These are phyloP conservation scores for Lepeophtheirus salmonis DNA, from an alignment of 1,140 invertebrate genomes.

Conservation along the genomic window DNA sequence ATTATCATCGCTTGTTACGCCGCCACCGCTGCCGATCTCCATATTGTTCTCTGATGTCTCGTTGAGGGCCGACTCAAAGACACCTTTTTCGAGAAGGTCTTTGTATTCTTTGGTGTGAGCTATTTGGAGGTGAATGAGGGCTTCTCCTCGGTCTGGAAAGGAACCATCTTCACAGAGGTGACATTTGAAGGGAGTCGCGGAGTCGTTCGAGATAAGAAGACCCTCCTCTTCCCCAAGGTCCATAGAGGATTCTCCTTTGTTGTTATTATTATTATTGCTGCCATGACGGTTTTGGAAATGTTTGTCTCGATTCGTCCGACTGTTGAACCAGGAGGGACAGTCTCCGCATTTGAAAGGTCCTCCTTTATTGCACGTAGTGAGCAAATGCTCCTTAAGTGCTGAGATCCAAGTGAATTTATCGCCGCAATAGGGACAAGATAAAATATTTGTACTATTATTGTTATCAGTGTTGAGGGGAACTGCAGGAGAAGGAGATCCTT, in stretches of 20 bases:
- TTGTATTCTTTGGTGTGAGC: conserved; percentile 40
- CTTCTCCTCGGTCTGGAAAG: conserved; percentile 52
- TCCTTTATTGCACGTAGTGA: conserved; percentile 63
- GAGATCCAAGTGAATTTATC: conserved; percentile 89
- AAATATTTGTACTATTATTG: too few relatives aligned
- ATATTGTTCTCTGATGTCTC: not conserved
- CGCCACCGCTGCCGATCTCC: conserved; percentile 1
- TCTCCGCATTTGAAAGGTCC: conserved; percentile 85
- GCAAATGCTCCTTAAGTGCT: conserved; percentile 69
- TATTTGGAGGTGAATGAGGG: conserved; percentile 55
- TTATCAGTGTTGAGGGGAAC: too few relatives aligned
- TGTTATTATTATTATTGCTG: conserved; percentile 29
- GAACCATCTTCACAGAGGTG: conserved; percentile 68
- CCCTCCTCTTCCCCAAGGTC: conserved; percentile 51
- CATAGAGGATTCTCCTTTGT: conserved; percentile 26
- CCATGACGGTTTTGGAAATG: conserved; percentile 75
- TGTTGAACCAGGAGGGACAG: conserved; percentile 79
- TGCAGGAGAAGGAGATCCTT: conserved; percentile 21
- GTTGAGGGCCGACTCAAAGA: conserved; percentile 13
- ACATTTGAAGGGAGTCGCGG: conserved; percentile 58
- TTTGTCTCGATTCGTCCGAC: conserved; percentile 88
- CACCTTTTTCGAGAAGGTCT: conserved; percentile 19
- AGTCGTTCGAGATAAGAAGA: conserved; percentile 54
- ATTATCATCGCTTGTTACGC: conserved; percentile 27
- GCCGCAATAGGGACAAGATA: conserved; percentile 67